Base-by-base conservation (phyloP, 35 echinoderm and acorn worm species). In the Apostichopus japonicus region DNA sequence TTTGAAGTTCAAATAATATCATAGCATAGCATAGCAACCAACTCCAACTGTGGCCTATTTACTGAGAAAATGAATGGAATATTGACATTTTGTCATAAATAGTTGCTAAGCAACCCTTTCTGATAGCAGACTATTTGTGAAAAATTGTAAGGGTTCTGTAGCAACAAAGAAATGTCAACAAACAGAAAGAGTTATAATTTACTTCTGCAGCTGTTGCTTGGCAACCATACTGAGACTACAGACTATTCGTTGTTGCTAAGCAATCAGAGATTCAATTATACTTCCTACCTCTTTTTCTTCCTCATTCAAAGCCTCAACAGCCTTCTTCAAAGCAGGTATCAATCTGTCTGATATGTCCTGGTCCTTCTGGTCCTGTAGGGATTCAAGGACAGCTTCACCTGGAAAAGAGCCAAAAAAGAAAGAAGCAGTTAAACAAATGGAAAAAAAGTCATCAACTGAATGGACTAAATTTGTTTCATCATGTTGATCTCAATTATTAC, bases 221-320 rank as follows among this genome's bases (percentile, higher is more conserved):
- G 63, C 6, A 67, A 67, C 63, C 62, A 67, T 44, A 44, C 33
- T 44, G 33, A 44, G 33, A 44, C 33, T 44, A 44, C 33, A 44
- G 33, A 44, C 33, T 44, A 44, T 44, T 44, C 2, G 33, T 44
- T 44, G 33, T 44, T 44, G 33, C 33, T 44, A 44, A 44, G 33
- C 33, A 75, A 75, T 75, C 7, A 23, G 15, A 19, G 17, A 75
- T 7, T 1, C 71, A 75, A 14, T 54, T 54, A 52, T 0, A 84
- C 8, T 4, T 6, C 56, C n/a, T 24, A 84, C 81, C 81, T 84
- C 53, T 21, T 84, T 58, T 22, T 84, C 81, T 57, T 84, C 81
- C 56, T 84, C 81, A 57, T n/a, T 84, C 23, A 94, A 76, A n/a
- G 87, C 93, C 77, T 94, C 73, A 16, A 94, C 24, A 23, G 93